Conservation (phyloP, 2,888 invertebrate species). For the Trichogramma evanescens region DNA sequence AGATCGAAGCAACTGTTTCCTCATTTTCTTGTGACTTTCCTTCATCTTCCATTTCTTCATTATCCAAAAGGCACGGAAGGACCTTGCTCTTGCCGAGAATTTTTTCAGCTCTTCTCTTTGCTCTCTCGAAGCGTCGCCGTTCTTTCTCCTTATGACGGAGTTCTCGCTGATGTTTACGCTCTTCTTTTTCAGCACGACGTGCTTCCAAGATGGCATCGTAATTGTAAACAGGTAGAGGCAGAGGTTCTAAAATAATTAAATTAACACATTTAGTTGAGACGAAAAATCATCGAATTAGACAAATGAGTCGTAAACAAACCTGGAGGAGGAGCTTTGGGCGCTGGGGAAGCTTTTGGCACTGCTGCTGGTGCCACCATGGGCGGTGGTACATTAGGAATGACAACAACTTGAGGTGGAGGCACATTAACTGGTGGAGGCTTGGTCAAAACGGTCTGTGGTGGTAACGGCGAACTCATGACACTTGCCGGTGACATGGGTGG, state of each 20-base stretch:
- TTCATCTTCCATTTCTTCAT: constrained; percentile 13
- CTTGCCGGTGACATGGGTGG: neutral
- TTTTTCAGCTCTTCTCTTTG: constrained; percentile 32
- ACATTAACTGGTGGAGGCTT: constrained; percentile 27
- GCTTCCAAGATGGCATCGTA: constrained; percentile 43
- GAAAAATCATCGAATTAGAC: no score
- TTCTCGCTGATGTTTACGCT: constrained; percentile 38
- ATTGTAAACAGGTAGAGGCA: constrained; percentile 40
- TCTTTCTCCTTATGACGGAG: constrained; percentile 39
- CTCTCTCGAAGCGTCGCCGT: constrained; percentile 35
- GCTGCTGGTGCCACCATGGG: neutral
- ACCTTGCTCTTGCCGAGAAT: constrained; percentile 21
- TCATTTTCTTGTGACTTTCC: constrained; percentile 17
- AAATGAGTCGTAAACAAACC: constrained; percentile 14
- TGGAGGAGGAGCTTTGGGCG: constrained; percentile 27
- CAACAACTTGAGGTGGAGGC: constrained; percentile 3
- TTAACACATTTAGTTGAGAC: no score
- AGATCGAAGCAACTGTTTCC: constrained; percentile 7
- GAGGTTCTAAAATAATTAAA: constrained; percentile 18
- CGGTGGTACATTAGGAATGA: constrained; percentile 5
- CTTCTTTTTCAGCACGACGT: constrained; percentile 40
- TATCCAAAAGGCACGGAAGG: neutral
- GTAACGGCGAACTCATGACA: constrained; percentile 12
- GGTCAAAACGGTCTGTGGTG: constrained; percentile 21
- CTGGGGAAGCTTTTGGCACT: constrained; percentile 1